Base-by-base conservation (phyloP, 2,797 vertebrate species). In the Aphelocoma californica region DNA sequence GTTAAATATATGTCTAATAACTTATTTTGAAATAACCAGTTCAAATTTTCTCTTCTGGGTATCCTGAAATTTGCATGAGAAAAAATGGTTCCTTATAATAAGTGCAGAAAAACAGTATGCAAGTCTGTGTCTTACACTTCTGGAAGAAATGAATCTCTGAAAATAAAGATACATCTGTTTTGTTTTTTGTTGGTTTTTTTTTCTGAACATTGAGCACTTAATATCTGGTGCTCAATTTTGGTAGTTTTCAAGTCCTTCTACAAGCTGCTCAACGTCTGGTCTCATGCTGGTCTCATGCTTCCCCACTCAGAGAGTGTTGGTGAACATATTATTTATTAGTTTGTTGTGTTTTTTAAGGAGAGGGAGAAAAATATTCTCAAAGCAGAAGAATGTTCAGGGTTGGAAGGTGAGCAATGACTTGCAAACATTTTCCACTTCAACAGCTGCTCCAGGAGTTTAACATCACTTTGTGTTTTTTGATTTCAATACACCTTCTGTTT, bases 401-500 rank as follows among this genome's bases (percentile, higher is more conserved):
- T 74, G 28, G 44, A 91, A 89, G 61, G 61, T 88, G 34, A 78
- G 21, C 42, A 70, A 61, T 36, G 53, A 31, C 32, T 77, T 89
- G 18, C 56, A 91, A 97, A 60, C 11, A 38, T 85, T 89, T 93
- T 69, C 34, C 45, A 77, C 38, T 85, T 60, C 47, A 88, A 79
- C 64, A 89, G 42, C 61, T 91, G 53, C 12, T 92, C 28, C 34
- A 81, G 48, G 31, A 93, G 50, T 83, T 93, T 58, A 88, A 58
- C 31, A 74, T 58, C 6, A 20, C 65, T 78, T 48, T 78, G 45
- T 58, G 18, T 21, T 19, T 42, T 6, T 51, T 62, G 13, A 82
- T 87, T 90, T 84, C 57, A 73, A 18, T 65, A 65, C 12, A 65
- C 42, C 32, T 92, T 81, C 56, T 95, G 45, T 95, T 94, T 89